Evolutionary conservation across 2,113 vertebrate species (phyloP), one percentile per base, ranked within the genome.

Genomic region (Hassar affinis): DNA sequence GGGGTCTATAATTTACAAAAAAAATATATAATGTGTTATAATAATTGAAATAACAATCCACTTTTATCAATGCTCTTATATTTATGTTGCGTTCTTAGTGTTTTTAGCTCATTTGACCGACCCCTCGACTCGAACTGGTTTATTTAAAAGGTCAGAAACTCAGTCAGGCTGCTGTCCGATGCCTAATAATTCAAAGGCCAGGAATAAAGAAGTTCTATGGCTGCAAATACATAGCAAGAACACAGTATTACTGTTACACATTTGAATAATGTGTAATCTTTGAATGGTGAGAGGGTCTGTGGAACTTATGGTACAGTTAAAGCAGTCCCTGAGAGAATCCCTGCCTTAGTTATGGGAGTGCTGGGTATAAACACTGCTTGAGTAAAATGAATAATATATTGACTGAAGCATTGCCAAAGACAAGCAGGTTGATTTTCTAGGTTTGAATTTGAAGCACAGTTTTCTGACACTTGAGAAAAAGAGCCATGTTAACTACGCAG

Each of bases 321-420:
- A 20, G 64, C 33, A 20, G 7, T 30, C 9, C 6, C n/a, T 64
- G 62, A 3, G 2, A 35, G 27, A 85, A 17, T 18, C 27, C 14
- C 27, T 62, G 30, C 62, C 62, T 64, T 64, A 35, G 15, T 25
- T 17, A 17, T 12, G 12, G 14, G 6, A 14, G 27, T 64, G 14
- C 27, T 33, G 66, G 20, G 7, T 66, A 61, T 45, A 49, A 47
- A 15, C 27, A 56, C 22, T 9, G 47, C 17, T 27, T 27, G 20
- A 56, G n/a, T 25, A 42, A 54, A 72, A 56, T 35, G 10, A 68
- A 27, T 71, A n/a, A 81, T 81, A 71, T 45, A 45, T 18, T 35
- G 71, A 51, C n/a, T 15, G 47, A 77, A 80, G 35, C 47, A 27
- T 81, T 83, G 78, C 80, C 85, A 84, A 85, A 85, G 87, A 85